Evolutionary conservation across 2,888 invertebrate species (phyloP), one percentile per base, ranked within the genome.

Genomic region (Leptinotarsa tumamoca): DNA sequence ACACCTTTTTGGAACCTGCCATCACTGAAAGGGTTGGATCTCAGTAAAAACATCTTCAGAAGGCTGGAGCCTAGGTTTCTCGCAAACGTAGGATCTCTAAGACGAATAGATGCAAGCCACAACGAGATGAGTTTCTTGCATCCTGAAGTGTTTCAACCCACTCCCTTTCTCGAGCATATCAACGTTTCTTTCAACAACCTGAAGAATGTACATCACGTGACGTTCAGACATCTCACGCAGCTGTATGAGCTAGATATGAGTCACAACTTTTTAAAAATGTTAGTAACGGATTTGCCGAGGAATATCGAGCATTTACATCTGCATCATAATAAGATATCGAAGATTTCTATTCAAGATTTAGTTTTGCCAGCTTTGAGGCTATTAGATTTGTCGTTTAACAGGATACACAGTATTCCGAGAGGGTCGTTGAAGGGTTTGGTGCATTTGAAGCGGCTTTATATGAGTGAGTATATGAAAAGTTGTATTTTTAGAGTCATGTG

Each of bases 1-100:
- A 91, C 93, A 68, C 95, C 96, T 0, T 93, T 94, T 84, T 96
- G 96, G 95, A 94, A 96, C 89, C 89, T 96, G 66, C 96, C 96
- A 0, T 93, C 94, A 10, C 89, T 96, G 4, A 96, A 96, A 90
- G 96, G 96, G 1, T 88, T 97, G 74, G 96, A 96, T 89, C 88
- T 96, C 54, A 94, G 95, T 0, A 90, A 91, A 75, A 96, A 96
- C 85, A 92, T 92, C 78, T 93, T 95, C 81, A 91, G 92, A 77
- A 91, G 92, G 23, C 86, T 96, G 21, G 94, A 95, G 83, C 92
- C 94, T 0, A 91, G 92, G 73, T 88, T 95, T n/a, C 87, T 96
- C 54, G 91, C 91, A 14, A 95, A 95, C 80, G 87, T 95, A 70
- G 95, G 95, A 21, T 94, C 93, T 0, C 87, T 96, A 68, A 89